Conservation (phyloP, 2,797 vertebrate species). For the Microctenopoma lineatum region DNA sequence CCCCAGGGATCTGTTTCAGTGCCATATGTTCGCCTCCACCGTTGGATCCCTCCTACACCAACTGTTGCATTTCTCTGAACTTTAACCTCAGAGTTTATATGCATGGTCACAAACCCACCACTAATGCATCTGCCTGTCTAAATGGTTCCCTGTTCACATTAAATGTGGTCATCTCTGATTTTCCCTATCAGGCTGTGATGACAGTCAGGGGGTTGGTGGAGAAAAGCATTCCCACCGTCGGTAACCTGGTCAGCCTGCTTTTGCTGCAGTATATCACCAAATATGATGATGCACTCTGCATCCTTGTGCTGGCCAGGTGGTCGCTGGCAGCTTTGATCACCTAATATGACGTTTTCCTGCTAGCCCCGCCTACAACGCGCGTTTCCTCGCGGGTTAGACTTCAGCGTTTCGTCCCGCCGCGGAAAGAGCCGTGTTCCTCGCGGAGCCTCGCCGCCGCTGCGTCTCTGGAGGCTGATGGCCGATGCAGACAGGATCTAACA, state of each 20-base stretch:
- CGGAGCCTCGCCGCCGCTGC: background rate
- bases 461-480: background rate
- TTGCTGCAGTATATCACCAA: no score
- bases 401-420: background rate
- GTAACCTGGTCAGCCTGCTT: background rate
- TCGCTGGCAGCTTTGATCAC: slow-evolving; percentile 68
- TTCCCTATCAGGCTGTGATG: slow-evolving; percentile 16
- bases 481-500: slow-evolving; percentile 72
- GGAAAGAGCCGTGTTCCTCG: background rate
- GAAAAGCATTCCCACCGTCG: slow-evolving; percentile 5
- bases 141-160: background rate
- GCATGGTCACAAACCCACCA: slow-evolving; percentile 46
- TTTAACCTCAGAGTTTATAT: slow-evolving; percentile 62
- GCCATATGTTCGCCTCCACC: slow-evolving; percentile 70
- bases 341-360: no score
- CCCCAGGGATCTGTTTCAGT: slow-evolving; percentile 65
- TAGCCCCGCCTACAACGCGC: accelerated
- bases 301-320: slow-evolving; percentile 45
- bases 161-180: slow-evolving; percentile 19
- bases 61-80: slow-evolving; percentile 68
- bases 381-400: background rate
- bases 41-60: slow-evolving; percentile 59
- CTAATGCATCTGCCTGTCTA: slow-evolving; percentile 44
- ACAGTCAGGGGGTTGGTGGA: background rate
- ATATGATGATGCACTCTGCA: no score